A percentile compares a stretch with the other conserved stretches of the same genome.
phyloP scores from a whole-genome alignment of 2,113 vertebrate genomes.

The Oryzias melastigma region DNA sequence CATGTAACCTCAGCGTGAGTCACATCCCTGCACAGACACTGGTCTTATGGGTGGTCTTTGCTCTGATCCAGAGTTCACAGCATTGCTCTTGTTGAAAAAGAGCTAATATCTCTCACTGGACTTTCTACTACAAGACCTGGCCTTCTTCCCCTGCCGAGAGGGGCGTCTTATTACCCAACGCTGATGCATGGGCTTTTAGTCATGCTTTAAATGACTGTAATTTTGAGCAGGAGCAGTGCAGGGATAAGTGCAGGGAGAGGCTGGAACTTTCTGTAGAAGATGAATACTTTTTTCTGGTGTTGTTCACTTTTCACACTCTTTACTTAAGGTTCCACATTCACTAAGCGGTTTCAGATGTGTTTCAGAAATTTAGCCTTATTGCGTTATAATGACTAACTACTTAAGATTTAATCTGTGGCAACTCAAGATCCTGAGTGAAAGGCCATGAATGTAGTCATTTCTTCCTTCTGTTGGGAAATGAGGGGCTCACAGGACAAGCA shows the following conservation, averaged over 20 bases:
- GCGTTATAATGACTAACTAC: too few relatives aligned
- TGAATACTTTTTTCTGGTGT: constrained; percentile 47
- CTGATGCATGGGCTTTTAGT: constrained; percentile 54
- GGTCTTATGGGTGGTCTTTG: constrained; percentile 62
- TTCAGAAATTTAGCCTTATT: not conserved
- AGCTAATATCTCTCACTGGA: constrained; percentile 27
- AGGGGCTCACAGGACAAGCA: too few relatives aligned
- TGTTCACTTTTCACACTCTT: constrained; percentile 51
- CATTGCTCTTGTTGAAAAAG: constrained; percentile 30
- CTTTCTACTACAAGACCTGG: constrained; percentile 9
- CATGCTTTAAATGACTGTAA: constrained; percentile 69
- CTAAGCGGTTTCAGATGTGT: constrained; percentile 3
- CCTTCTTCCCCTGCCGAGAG: constrained; percentile 8
- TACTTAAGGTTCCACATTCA: not conserved
- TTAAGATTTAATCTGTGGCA: too few relatives aligned
- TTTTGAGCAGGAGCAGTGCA: constrained; percentile 59
- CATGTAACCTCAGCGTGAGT: constrained; percentile 32
- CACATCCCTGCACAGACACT: constrained; percentile 30
- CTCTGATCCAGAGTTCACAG: constrained; percentile 17
- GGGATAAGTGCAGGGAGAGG: constrained; percentile 44
- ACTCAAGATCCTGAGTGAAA: too few relatives aligned
- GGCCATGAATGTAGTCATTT: too few relatives aligned
- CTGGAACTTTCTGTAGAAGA: constrained; percentile 38
- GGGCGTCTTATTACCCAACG: constrained; percentile 40
- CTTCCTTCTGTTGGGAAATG: too few relatives aligned